Conservation (phyloP, 2,888 invertebrate genomes). For the Agelastica alni region DNA sequence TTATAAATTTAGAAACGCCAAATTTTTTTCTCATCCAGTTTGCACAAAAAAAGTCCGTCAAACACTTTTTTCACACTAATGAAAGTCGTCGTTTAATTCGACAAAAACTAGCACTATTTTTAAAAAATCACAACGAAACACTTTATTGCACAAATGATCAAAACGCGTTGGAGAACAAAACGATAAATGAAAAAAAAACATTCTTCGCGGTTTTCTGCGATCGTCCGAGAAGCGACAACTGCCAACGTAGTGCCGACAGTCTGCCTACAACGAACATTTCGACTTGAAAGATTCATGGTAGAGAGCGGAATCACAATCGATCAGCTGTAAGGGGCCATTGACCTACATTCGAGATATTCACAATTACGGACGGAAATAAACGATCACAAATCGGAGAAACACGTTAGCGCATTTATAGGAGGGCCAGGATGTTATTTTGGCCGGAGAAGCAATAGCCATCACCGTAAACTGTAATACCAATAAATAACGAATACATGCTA, state of each 20-base stretch:
- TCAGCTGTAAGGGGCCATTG: constrained; percentile 43
- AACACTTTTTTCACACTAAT: neutral
- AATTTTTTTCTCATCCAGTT: too few relatives aligned
- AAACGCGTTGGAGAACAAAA: neutral
- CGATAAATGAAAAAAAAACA: neutral
- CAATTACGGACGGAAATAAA: constrained; percentile 24
- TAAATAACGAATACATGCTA: too few relatives aligned
- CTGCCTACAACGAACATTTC: neutral
- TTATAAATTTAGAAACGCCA: too few relatives aligned
- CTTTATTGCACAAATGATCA: too few relatives aligned
- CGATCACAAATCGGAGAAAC: neutral
- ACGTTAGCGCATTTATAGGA: too few relatives aligned
- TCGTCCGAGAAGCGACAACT: neutral
- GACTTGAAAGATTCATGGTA: constrained; percentile 13
- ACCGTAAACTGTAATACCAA: too few relatives aligned
- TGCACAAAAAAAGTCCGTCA: too few relatives aligned
- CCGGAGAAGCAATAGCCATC: too few relatives aligned
- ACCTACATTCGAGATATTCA: constrained; percentile 35
- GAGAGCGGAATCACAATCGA: constrained; percentile 32
- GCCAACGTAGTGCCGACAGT: neutral
- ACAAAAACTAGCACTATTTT: neutral
- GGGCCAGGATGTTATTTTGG: too few relatives aligned
- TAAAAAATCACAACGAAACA: too few relatives aligned
- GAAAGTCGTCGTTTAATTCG: neutral
- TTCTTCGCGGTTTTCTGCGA: neutral